Conservation (phyloP, 2,888 invertebrate genomes). For the Amblyjoppa proteus region DNA sequence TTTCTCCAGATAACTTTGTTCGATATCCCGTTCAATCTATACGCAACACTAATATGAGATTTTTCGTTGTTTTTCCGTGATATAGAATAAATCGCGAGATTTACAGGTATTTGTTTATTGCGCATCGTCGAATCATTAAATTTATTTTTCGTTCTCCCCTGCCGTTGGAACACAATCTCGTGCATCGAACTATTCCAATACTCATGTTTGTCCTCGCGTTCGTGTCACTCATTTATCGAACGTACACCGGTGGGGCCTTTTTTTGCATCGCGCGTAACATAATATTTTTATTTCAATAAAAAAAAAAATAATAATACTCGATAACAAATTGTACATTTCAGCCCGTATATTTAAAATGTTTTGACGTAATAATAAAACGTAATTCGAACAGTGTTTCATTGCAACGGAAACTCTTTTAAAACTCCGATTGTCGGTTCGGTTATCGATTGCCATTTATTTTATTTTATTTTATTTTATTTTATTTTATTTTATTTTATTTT, state of each 20-base stretch:
- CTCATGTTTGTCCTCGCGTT: neutral
- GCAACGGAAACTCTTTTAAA: neutral
- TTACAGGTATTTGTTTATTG: conserved; percentile 2
- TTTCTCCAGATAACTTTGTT: conserved; percentile 25
- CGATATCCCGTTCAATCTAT: neutral
- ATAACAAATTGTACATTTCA: neutral
- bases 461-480: no score
- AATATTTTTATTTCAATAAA: neutral
- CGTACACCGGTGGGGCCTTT: no score
- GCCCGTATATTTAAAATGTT: no score
- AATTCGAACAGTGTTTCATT: neutral
- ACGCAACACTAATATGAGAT: conserved; percentile 5
- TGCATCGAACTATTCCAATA: neutral
- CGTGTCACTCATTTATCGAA: neutral
- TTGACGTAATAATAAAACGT: no score
- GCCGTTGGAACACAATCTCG: neutral
- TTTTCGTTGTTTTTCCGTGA: conserved; percentile 1
- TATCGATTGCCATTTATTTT: no score
- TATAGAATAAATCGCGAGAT: neutral
- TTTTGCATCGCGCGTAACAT: neutral
- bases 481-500: no score
- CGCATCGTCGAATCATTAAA: neutral
- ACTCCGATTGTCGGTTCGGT: neutral
- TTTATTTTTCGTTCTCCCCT: neutral
- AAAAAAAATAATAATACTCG: neutral